Evolutionary conservation across 1,140 invertebrate species (phyloP), one percentile per base, ranked within the genome.

Genomic region (Philotrypesis tridentata): DNA sequence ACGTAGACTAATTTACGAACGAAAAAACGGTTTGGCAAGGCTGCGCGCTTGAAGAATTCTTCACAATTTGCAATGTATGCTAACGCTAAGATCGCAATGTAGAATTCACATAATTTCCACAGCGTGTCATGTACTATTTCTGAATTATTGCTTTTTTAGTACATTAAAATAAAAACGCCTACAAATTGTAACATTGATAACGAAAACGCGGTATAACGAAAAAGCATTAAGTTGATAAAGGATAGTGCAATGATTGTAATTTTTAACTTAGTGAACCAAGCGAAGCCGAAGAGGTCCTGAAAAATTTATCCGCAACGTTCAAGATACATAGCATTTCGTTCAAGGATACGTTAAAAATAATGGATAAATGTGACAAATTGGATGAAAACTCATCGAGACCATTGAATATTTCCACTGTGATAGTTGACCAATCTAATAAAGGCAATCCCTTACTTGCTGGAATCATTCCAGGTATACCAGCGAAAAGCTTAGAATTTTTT

Each of bases 351-450:
- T 92, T 95, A 6, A 93, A 93, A 83, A 92, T 96, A n/a, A 96
- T 97, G 95, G 89, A 93, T 9, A 94, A 95, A 85, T 96, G 96
- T 86, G 93, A 96, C 84, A 92, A 93, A 85, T 91, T 96, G 7
- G 92, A 93, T 33, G 73, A 76, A 37, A 60, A 60, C 43, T 11
- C 31, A 40, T 27, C 29, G 31, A n/a, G 61, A 14, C 0, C 76
- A 25, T 11, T 75, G n/a, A 25, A 25, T n/a, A 2, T 79, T 0
- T 72, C 25, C 6, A 31, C 55, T 33, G 21, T 9, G n/a, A n/a
- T 12, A 12, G 2, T 23, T 33, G 76, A 83, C 37, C 37, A 79
- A 79, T 27, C 40, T 0, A 84, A 63, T n/a, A 37, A 37, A 6
- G 76, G 70, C 0, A 79, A 79, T 79, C 75, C 76, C 55, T 43